Percentiles rank a stretch among this genome's conserved stretches.
Conservation (phyloP, 2,113 vertebrate species). For the Phaetusa simplex region DNA sequence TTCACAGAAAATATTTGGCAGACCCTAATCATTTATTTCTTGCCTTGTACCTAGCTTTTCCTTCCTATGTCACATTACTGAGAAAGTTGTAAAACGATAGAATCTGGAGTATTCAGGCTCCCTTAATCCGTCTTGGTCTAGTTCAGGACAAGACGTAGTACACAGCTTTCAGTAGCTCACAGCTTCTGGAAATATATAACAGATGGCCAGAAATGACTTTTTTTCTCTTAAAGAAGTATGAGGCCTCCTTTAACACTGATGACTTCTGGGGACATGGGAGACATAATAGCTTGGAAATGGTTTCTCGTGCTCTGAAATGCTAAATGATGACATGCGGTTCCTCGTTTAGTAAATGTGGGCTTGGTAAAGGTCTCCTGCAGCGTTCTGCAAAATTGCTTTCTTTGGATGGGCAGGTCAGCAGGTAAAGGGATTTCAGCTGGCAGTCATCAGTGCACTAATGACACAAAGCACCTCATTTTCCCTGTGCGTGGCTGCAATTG, state of each 20-base stretch:
- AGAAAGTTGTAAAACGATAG: neutral
- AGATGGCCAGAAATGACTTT: neutral
- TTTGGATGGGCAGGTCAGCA: neutral
- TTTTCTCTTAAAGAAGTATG: neutral
- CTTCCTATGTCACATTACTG: neutral
- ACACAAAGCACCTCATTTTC: neutral
- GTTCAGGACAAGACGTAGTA: fast-evolving
- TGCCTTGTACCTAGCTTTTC: neutral
- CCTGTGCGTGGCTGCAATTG: neutral
- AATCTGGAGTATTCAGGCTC: neutral
- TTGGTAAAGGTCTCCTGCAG: neutral
- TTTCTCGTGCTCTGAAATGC: neutral
- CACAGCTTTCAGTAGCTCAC: neutral
- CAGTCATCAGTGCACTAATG: neutral
- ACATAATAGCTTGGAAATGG: neutral
- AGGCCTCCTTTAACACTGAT: neutral
- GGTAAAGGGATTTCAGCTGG: neutral
- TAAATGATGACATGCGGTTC: neutral
- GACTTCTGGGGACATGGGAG: neutral
- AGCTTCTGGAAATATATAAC: neutral
- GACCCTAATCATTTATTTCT: neutral
- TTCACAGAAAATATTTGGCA: neutral
- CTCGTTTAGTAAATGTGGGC: neutral
- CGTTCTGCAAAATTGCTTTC: neutral
- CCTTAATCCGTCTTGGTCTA: neutral